Percentiles rank a stretch among this genome's conserved stretches.
Evolutionary conservation across 2,888 invertebrate genomes (phyloP).

Genomic region (Clepsis dumicolana): DNA sequence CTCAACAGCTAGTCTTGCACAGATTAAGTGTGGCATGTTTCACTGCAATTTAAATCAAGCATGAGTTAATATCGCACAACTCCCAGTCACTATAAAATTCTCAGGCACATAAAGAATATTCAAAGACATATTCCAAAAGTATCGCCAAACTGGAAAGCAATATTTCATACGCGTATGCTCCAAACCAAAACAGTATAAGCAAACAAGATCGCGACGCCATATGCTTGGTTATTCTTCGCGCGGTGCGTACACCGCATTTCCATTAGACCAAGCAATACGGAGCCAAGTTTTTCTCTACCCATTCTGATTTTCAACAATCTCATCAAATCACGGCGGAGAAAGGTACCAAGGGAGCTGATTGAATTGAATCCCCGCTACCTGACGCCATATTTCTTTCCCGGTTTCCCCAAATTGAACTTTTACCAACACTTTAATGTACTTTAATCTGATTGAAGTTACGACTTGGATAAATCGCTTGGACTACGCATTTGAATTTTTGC

Average conservation of each 20-base stretch:
- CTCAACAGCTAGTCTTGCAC: too few species aligned
- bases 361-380: conserved; percentile 81
- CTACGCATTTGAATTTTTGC: conserved; percentile 42
- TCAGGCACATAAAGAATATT: neutral
- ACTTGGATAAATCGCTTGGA: conserved; percentile 74
- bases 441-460: conserved; percentile 83
- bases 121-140: conserved; percentile 17
- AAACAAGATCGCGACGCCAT: conserved; percentile 35
- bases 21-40: neutral
- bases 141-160: conserved; percentile 6
- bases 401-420: conserved; percentile 81
- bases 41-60: neutral
- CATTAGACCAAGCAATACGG: conserved; percentile 64
- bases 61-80: neutral
- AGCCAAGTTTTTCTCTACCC: conserved; percentile 66
- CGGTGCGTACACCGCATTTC: conserved; percentile 66
- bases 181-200: conserved; percentile 26
- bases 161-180: conserved; percentile 11
- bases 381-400: conserved; percentile 80
- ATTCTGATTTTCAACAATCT: conserved; percentile 83
- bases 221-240: conserved; percentile 39
- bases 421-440: conserved; percentile 83
- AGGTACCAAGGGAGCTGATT: conserved; percentile 81
- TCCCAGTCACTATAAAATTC: neutral
- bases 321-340: conserved; percentile 79